phyloP scores from a whole-genome alignment of 2,113 vertebrate genomes.

The Montifringilla adamsi region DNA sequence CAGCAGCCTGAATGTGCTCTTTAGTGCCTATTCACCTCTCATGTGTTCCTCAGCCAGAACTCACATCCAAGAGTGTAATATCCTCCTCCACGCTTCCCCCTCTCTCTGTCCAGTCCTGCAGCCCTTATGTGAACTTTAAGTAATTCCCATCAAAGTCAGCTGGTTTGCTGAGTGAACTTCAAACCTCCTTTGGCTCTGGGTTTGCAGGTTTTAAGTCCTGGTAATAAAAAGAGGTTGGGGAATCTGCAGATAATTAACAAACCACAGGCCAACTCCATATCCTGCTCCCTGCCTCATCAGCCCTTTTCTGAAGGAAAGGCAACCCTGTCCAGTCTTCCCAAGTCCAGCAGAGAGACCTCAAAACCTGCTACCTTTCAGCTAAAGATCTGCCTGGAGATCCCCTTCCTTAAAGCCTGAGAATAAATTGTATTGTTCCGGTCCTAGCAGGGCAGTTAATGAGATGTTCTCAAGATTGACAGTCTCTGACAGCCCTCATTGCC shows the following conservation, averaged over 20 bases:
- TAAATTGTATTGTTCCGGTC: neutral
- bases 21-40: constrained; percentile 64
- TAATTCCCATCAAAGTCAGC: constrained; percentile 57
- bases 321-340: neutral
- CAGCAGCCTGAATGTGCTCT: constrained; percentile 38
- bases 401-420: neutral
- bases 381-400: neutral
- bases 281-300: constrained; percentile 37
- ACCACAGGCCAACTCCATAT: constrained; percentile 12
- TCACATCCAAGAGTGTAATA: constrained; percentile 61
- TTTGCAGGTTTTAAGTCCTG: constrained; percentile 11
- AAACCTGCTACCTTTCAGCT: neutral
- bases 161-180: constrained; percentile 42
- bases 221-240: constrained; percentile 45
- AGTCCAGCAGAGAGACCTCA: neutral
- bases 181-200: constrained; percentile 38
- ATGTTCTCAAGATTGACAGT: neutral
- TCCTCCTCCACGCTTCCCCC: constrained; percentile 39
- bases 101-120: constrained; percentile 37
- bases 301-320: constrained; percentile 10
- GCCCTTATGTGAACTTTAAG: constrained; percentile 52
- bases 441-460: neutral
- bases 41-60: constrained; percentile 43
- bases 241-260: constrained; percentile 20
- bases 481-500: neutral